Evolutionary conservation across 2,888 invertebrate genomes (phyloP).

Genomic region (Leucophora obtusa): DNA sequence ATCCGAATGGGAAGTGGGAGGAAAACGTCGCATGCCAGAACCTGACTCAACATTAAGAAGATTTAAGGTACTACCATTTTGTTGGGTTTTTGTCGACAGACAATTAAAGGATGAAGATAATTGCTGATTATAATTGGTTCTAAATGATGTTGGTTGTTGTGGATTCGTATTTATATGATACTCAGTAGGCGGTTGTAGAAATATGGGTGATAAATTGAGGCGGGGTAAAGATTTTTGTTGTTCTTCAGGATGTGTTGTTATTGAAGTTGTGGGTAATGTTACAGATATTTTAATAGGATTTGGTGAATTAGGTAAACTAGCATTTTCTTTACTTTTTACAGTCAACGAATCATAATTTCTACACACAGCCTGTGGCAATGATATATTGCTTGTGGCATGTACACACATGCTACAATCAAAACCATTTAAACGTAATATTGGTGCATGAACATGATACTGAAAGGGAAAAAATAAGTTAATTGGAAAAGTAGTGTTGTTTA

Average conservation of each 20-base stretch:
- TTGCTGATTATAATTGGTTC: slow-evolving; percentile 64
- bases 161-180: slow-evolving; percentile 17
- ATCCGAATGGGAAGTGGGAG: slow-evolving; percentile 74
- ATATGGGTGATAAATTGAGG: slow-evolving; percentile 73
- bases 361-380: slow-evolving; percentile 45
- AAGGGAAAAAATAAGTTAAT: neutral
- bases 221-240: slow-evolving; percentile 69
- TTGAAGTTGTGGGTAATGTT: slow-evolving; percentile 62
- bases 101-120: slow-evolving; percentile 76
- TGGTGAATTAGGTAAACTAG: slow-evolving; percentile 65
- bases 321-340: slow-evolving; percentile 52
- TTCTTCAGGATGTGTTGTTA: slow-evolving; percentile 56
- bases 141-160: slow-evolving; percentile 10
- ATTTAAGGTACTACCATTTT: slow-evolving; percentile 39
- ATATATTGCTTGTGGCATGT: slow-evolving; percentile 49
- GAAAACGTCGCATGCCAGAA: slow-evolving; percentile 68
- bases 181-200: slow-evolving; percentile 72
- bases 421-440: slow-evolving; percentile 81
- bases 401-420: slow-evolving; percentile 81
- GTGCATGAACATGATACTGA: slow-evolving; percentile 81
- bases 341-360: slow-evolving; percentile 74
- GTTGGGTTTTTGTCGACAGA: slow-evolving; percentile 60
- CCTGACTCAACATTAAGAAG: slow-evolving; percentile 59
- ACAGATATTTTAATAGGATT: slow-evolving; percentile 73
- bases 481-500: neutral